Evolutionary conservation across 2,113 vertebrate genomes (phyloP), one percentile per base, ranked within the genome.

Genomic region (Canis aureus): DNA sequence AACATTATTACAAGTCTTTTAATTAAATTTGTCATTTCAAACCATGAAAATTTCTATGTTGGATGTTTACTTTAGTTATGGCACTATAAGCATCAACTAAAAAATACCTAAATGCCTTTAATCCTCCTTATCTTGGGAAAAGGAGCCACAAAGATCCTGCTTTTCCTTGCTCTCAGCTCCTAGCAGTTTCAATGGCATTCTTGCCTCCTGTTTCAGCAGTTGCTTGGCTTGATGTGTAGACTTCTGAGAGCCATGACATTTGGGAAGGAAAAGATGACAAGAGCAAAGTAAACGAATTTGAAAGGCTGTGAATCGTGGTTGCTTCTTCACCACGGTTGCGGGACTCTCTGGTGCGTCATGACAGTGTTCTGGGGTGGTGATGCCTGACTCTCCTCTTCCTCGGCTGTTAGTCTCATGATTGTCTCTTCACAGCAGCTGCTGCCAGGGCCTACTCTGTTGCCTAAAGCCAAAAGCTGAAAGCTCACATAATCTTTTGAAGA

Each of bases 21-120:
- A 87, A 22, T 8, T 49, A 11, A 62, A 3, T 85, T 51, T 51
- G 1, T 22, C 5, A 78, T 86, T 95, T 79, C 6, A 71, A 64
- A 43, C 43, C 43, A 43, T 43, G 43, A 43, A 43, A 43, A 43
- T 43, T 43, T 43, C 43, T 43, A 43, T 43, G 84, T 71, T 91
- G 57, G 20, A 35, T 84, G 19, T 94, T 97, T 78, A 74, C 23
- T 76, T 80, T 86, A 89, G 38, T 79, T 79, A 29, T 59, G 5
- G 49, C 19, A 53, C 29, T 64, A 17, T 5, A 79, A 11, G 4
- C 57, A 57, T 69, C 64, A 38, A 9, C 78, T 38, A 2, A 32
- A 80, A 85, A 59, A 73, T 62, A 69, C 71, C 25, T 27, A 82
- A 51, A 62, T 79, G 25, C 38, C 84, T 89, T 79, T 32, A 60